Evolutionary conservation across 2,113 vertebrate genomes (phyloP).

Genomic region (Pristiophorus japonicus): DNA sequence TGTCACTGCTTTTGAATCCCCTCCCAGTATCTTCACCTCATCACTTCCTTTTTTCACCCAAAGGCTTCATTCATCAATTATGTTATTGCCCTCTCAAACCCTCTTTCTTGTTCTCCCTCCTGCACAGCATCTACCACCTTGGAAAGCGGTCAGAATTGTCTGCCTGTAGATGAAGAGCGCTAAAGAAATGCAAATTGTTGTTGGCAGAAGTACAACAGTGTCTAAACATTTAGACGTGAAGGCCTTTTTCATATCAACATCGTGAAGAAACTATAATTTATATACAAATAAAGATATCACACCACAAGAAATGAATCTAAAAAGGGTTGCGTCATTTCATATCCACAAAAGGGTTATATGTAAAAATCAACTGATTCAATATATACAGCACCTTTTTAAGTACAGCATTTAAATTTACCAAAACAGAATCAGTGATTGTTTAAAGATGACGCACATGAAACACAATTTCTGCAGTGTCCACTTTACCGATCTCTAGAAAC

Average conservation of each 20-base stretch:
- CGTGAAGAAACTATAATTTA: not conserved
- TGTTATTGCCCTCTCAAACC: not conserved
- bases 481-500: not conserved
- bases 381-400: not conserved
- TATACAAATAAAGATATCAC: not conserved
- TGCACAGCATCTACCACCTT: not conserved
- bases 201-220: not conserved
- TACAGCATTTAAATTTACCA: not conserved
- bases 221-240: not conserved
- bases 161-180: not conserved
- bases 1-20: too few species aligned
- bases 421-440: not conserved
- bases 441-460: not conserved
- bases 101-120: not conserved
- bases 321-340: not conserved
- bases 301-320: not conserved
- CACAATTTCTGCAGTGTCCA: not conserved
- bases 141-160: not conserved
- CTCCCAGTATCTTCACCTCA: not conserved
- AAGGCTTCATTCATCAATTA: not conserved
- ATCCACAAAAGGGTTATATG: not conserved
- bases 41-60: too few species aligned
- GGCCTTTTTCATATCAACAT: not conserved
- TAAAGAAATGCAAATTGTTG: not conserved
- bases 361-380: not conserved